These are phyloP conservation scores for Sebastes matsubarae DNA, from an alignment of 2,797 vertebrate genomes.

Conservation along the genomic window DNA sequence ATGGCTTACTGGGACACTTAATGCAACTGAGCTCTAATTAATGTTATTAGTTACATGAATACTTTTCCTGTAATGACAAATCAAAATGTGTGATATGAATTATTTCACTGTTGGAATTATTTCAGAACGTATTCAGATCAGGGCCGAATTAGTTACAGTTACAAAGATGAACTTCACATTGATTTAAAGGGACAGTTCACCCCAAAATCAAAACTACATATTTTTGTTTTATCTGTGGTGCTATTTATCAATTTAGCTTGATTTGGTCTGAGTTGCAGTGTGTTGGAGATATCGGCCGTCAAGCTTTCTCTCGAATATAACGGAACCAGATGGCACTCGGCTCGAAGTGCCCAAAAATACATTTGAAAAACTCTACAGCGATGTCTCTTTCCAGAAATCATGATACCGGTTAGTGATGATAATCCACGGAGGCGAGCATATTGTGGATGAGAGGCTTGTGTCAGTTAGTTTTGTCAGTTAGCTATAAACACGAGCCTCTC, in stretches of 20 bases:
- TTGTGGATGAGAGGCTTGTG: no score
- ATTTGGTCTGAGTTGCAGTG: neutral
- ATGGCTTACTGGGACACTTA: neutral
- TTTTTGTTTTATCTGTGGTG: neutral
- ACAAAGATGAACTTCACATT: accelerated
- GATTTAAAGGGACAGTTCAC: neutral
- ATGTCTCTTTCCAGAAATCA: no score
- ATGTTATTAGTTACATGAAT: neutral
- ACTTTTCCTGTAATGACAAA: neutral
- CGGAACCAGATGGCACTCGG: no score
- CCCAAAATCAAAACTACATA: neutral
- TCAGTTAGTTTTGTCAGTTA: no score
- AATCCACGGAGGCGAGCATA: no score
- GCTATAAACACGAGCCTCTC: no score
- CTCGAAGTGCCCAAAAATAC: neutral
- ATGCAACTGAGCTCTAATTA: neutral
- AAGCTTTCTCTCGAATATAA: no score
- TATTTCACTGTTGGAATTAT: neutral
- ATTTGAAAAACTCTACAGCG: neutral
- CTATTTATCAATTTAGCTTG: neutral
- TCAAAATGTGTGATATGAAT: neutral
- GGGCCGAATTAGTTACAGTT: neutral
- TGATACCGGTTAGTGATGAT: no score
- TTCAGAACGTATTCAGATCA: neutral
- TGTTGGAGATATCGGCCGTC: no score